Base-by-base conservation (phyloP, 2,888 invertebrate genomes). In the Tachina lurida region DNA sequence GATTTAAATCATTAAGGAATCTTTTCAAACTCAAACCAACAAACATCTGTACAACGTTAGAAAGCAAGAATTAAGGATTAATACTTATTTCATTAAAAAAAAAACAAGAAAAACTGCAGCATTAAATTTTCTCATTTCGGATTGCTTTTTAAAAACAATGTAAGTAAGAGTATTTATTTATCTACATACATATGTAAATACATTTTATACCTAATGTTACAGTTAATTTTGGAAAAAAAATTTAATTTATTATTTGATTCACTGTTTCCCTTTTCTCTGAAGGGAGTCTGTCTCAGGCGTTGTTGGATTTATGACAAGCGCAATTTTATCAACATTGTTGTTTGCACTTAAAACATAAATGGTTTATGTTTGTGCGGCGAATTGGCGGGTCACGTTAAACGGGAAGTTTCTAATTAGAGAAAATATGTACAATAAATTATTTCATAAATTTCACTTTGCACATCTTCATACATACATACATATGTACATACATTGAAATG, bases 61-160 rank as follows among this genome's bases (percentile, higher is more conserved):
- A 79, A 54, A 56, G 19, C 52, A 43, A 60, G 41, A 78, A 70
- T 62, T 54, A 84, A 77, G 67, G 75, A 80, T 58, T 73, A 80
- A 58, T 52, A 63, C 3, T 43, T 41, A 43, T 39, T 39, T 52
- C 7, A 43, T 56, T 31, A 31, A 31, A 31, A 31, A 31, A 31
- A 31, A 31, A 22, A 22, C 3, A 67, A 49, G 62, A 58, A 58
- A 60, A 47, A 47, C 22, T 47, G 41, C 22, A n/a, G 2, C 15
- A 45, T 31, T 22, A 4, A n/a, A 47, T 39, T 45, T 58, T 56
- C 12, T 43, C 39, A 43, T 12, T 62, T 87, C 82, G 91, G 91
- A 91, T 92, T 92, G 92, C 91, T 92, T 91, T 91, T 91, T 88
- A 90, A 90, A 92, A 90, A 88, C 90, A 91, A 91, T 90, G 92